Percentiles rank a stretch among this genome's conserved stretches.
Evolutionary conservation across 2,888 invertebrate species (phyloP).

Genomic region (Thecophora atra): DNA sequence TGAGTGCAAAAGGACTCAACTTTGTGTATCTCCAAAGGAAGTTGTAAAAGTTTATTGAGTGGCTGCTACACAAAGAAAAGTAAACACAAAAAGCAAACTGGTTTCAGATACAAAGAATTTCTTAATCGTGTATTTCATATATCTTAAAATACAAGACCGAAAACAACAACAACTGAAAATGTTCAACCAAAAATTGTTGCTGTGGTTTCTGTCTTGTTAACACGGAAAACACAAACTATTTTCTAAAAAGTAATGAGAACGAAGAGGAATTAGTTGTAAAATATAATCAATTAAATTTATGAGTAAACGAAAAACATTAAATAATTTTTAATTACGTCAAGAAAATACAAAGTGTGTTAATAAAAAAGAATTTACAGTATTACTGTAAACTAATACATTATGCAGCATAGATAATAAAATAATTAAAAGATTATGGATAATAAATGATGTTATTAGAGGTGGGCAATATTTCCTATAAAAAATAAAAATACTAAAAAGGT

Average conservation of each 20-base stretch:
- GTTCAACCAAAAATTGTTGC: neutral
- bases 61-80: neutral
- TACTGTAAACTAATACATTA: neutral
- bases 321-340: neutral
- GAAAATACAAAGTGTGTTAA: too few species aligned
- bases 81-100: constrained; percentile 33
- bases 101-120: constrained; percentile 41
- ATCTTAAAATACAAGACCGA: constrained; percentile 14
- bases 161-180: neutral
- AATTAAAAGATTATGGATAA: too few species aligned
- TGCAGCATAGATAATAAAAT: too few species aligned
- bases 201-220: neutral
- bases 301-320: neutral
- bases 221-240: neutral
- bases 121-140: constrained; percentile 17
- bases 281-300: too few species aligned
- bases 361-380: too few species aligned
- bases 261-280: neutral
- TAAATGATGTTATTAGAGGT: too few species aligned
- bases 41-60: constrained; percentile 44
- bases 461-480: too few species aligned
- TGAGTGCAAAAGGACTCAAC: neutral
- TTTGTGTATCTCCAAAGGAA: constrained; percentile 29
- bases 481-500: too few species aligned
- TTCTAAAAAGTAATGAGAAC: neutral